Percentiles rank a stretch among this genome's conserved stretches.
Conservation (phyloP, 2,888 invertebrate genomes). For the Heliconius ethilla region DNA sequence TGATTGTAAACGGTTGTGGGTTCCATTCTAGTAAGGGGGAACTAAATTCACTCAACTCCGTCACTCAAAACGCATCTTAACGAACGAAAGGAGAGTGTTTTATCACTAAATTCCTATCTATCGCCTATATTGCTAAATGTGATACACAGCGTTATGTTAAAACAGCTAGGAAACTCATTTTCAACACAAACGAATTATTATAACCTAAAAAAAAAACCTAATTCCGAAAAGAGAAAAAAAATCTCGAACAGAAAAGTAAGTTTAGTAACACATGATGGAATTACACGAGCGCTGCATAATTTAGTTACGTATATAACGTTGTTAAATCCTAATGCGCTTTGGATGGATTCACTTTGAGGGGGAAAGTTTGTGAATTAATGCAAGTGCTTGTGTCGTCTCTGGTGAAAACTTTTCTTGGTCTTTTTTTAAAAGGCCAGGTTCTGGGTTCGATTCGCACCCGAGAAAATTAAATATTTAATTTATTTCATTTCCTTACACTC, state of each 20-base stretch:
- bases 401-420: neutral
- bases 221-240: neutral
- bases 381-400: neutral
- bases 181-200: no score
- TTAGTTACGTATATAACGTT: constrained; percentile 4
- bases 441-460: neutral
- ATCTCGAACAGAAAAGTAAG: neutral
- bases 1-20: no score
- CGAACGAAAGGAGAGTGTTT: neutral
- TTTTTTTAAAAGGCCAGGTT: neutral
- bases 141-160: no score
- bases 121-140: neutral
- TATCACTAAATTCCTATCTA: neutral
- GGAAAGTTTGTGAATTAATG: constrained; percentile 14
- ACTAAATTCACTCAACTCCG: no score
- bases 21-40: no score
- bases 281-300: constrained; percentile 3
- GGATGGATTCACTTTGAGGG: constrained; percentile 9
- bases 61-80: no score
- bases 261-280: neutral
- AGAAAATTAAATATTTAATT: neutral
- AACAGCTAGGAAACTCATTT: no score
- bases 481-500: neutral
- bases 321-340: constrained; percentile 20
- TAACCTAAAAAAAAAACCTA: neutral